Evolutionary conservation across 2,888 invertebrate genomes (phyloP).

Genomic region (Ethmia dodecea): DNA sequence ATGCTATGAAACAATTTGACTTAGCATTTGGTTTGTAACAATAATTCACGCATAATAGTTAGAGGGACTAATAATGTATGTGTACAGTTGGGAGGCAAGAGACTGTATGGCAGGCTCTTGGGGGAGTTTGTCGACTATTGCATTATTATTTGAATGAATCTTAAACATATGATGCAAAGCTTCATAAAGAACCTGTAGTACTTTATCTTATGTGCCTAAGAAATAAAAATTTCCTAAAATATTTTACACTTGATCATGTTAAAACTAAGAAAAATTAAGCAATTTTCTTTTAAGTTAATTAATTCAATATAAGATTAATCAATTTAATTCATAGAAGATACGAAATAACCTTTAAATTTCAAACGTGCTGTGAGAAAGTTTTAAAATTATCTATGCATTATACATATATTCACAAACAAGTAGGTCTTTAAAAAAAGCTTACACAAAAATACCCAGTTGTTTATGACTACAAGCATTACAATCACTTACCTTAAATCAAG

Average conservation of each 20-base stretch:
- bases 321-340: constrained; percentile 35
- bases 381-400: constrained; percentile 37
- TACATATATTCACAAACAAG: constrained; percentile 40
- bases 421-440: constrained; percentile 8
- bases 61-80: constrained; percentile 41
- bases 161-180: constrained; percentile 49
- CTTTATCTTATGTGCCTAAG: constrained; percentile 70
- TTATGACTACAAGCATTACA: constrained; percentile 38
- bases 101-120: too few relatives aligned
- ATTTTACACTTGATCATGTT: constrained; percentile 67
- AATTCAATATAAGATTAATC: constrained; percentile 34
- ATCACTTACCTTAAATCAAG: constrained; percentile 47
- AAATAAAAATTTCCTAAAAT: constrained; percentile 68
- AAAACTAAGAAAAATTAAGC: constrained; percentile 47
- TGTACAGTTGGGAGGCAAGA: background rate
- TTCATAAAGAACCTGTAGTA: constrained; percentile 60
- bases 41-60: constrained; percentile 52
- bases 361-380: constrained; percentile 32
- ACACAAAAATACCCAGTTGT: constrained; percentile 25
- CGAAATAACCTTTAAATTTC: constrained; percentile 34
- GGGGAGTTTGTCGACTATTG: constrained; percentile 19
- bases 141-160: constrained; percentile 36
- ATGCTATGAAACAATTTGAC: constrained; percentile 74
- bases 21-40: constrained; percentile 69
- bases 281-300: constrained; percentile 37